A percentile compares a stretch with the other conserved stretches of the same genome.
These are phyloP conservation scores for Pelochelys cantorii DNA, from an alignment of 2,797 vertebrate genomes.

Conservation along the genomic window DNA sequence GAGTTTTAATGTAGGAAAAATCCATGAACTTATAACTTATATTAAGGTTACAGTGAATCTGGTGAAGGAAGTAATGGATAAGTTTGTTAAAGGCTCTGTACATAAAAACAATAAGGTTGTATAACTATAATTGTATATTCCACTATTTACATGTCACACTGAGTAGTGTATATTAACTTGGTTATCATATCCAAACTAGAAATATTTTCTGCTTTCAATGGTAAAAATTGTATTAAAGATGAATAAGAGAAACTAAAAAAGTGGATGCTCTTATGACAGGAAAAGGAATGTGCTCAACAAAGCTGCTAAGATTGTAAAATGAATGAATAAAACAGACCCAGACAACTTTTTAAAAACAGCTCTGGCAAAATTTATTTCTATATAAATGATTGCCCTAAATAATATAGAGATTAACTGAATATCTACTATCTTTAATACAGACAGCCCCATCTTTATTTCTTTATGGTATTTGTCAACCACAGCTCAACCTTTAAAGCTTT, in stretches of 20 bases:
- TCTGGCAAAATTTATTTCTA: not conserved
- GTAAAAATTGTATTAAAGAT: not conserved
- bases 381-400: rapidly evolving
- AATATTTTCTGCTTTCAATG: conserved; percentile 22
- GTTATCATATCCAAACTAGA: conserved; percentile 25
- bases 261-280: conserved; percentile 15
- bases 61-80: conserved; percentile 20
- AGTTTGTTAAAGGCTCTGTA: conserved; percentile 7
- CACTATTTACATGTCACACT: conserved; percentile 32
- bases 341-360: not conserved
- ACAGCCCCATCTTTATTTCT: not conserved
- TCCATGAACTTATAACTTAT: not conserved
- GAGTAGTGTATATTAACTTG: conserved; percentile 8
- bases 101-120: conserved; percentile 37
- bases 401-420: not conserved
- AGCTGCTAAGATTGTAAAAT: conserved; percentile 1
- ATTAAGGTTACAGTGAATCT: conserved; percentile 35
- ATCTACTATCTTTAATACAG: not conserved
- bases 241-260: not conserved
- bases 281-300: not conserved
- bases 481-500: not conserved
- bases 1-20: conserved; percentile 3
- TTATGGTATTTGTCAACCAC: not conserved
- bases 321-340: not conserved
- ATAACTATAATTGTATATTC: conserved; percentile 5